Evolutionary conservation across 2,113 vertebrate genomes (phyloP), one percentile per base, ranked within the genome.

Genomic region (Hippocampus comes): DNA sequence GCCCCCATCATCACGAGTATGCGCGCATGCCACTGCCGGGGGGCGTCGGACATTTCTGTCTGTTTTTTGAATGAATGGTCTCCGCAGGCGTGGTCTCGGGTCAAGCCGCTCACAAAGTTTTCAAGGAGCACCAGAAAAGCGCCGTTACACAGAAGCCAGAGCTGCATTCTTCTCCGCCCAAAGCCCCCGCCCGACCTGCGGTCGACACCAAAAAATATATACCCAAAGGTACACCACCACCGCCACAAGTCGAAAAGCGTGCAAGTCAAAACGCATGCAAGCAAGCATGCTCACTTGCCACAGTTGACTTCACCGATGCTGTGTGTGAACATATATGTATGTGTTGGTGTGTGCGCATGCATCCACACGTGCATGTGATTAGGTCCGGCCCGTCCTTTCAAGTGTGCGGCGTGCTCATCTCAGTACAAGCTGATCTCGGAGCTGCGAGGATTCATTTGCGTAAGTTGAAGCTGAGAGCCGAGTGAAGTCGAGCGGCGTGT

Each of bases 361-460:
- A 38, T 38, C 5, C 34, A 38, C 34, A 38, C 34, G 34, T 38
- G 34, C 34, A 25, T 61, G 15, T 14, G 30, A 21, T 59, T 73
- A 89, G 88, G 57, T 27, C 74, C 69, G 0, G 20, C 30, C 17
- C 9, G 61, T 12, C 87, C 87, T 14, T 78, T 81, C 0, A 68
- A 77, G 72, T 90, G 89, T 34, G 2, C 1, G 0, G 0, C 46
- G 25, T 90, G 89, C 51, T 1, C 0, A 1, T 78, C 84, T 41
- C 79, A 60, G 60, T 90, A 78, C 75, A 85, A 72, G 56, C 9
- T 85, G 14, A 56, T 88, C 72, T 18, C 53, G 0, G 72, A 80
- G 68, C 82, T 90, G 27, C 15, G 89, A 77, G 89, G 87, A 25
- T 89, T 86, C 73, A 66, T 86, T 81, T 90, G 89, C 84, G 89